These are phyloP conservation scores for Rapana venosa DNA, from an alignment of 2,888 invertebrate species.

Conservation along the genomic window DNA sequence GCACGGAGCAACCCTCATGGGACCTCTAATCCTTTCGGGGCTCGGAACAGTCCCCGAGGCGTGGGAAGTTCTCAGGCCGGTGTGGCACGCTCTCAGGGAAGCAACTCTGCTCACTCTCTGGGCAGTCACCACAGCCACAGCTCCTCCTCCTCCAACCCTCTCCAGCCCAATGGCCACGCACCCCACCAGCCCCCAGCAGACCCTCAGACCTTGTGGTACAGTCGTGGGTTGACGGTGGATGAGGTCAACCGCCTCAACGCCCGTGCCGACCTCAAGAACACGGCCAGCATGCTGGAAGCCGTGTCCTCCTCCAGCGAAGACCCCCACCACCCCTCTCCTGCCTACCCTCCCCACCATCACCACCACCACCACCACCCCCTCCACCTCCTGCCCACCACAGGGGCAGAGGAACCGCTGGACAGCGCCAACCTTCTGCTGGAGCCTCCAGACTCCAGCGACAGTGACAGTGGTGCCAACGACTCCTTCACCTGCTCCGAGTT, in stretches of 20 bases:
- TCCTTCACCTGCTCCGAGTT: slow-evolving; percentile 99
- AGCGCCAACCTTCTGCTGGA: slow-evolving; percentile 74
- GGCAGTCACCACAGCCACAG: slow-evolving; percentile 71
- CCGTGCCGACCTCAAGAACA: slow-evolving; percentile 89
- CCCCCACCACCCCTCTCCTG: slow-evolving; percentile 53
- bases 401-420: slow-evolving; percentile 63
- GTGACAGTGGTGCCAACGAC: slow-evolving; percentile 94
- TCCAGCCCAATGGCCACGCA: slow-evolving; percentile 16
- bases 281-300: slow-evolving; percentile 94
- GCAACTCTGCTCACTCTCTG: slow-evolving; percentile 68
- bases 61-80: slow-evolving; percentile 60
- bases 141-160: slow-evolving; percentile 52
- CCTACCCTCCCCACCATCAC: not conserved
- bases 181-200: not conserved
- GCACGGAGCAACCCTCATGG: slow-evolving; percentile 15
- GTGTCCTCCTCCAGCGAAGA: slow-evolving; percentile 87
- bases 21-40: slow-evolving; percentile 35
- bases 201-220: slow-evolving; percentile 12
- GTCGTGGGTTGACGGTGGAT: slow-evolving; percentile 89
- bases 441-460: slow-evolving; percentile 81
- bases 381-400: not conserved
- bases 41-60: slow-evolving; percentile 63
- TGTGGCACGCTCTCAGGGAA: slow-evolving; percentile 56
- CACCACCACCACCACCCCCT: not conserved
- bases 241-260: slow-evolving; percentile 94